These are phyloP conservation scores for Corvus hawaiiensis DNA, from an alignment of 2,113 vertebrate genomes.

Conservation along the genomic window DNA sequence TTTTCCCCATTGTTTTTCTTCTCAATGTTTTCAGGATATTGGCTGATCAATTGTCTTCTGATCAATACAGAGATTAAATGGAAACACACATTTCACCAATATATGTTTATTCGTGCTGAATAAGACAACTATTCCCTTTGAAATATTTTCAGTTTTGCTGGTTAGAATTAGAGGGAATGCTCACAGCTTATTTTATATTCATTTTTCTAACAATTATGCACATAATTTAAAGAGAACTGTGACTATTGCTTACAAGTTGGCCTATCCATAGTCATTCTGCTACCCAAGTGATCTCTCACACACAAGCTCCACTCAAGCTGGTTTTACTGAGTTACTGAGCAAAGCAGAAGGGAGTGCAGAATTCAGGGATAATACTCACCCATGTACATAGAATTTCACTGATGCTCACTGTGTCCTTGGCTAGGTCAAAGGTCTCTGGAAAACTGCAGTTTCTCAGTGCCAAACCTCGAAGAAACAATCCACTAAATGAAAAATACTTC, in stretches of 20 bases:
- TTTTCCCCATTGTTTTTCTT: neutral
- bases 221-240: neutral
- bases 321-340: neutral
- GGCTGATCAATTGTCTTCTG: neutral
- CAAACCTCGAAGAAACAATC: neutral
- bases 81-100: neutral
- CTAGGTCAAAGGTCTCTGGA: neutral
- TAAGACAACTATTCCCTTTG: neutral
- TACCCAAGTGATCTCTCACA: neutral
- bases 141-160: neutral
- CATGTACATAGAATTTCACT: accelerated
- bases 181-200: neutral
- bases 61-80: conserved; percentile 22
- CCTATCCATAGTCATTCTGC: neutral
- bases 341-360: neutral
- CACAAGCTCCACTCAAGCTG: neutral
- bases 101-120: neutral
- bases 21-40: neutral
- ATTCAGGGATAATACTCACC: neutral
- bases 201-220: neutral
- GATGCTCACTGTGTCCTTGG: neutral
- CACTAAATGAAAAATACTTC: neutral
- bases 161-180: neutral
- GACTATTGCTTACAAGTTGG: neutral
- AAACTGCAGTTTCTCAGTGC: neutral